Evolutionary conservation across 2,113 vertebrate genomes (phyloP).

Genomic region (Octodon degus): DNA sequence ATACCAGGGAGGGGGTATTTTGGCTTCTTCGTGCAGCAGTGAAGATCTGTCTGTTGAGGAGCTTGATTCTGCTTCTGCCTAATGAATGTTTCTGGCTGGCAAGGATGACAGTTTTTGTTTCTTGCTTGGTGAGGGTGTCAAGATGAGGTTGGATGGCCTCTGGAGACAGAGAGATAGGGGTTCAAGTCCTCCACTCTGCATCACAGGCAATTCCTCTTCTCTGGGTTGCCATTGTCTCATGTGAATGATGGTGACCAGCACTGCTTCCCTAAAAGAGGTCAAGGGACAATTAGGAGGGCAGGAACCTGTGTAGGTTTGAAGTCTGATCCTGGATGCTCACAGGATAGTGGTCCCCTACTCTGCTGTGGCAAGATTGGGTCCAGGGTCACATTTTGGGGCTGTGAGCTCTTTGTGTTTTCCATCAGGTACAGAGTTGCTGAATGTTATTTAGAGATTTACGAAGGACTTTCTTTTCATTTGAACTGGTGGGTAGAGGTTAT

Average conservation of each 20-base stretch:
- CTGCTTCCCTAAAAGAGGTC: no score
- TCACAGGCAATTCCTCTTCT: neutral
- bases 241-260: neutral
- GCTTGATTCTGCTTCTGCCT: neutral
- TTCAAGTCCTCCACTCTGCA: neutral
- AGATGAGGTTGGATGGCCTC: neutral
- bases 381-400: neutral
- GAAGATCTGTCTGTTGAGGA: neutral
- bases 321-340: no score
- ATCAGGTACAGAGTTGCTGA: neutral
- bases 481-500: neutral
- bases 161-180: neutral
- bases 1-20: neutral
- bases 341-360: fast-evolving
- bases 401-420: neutral
- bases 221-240: neutral
- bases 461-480: conserved; percentile 14
- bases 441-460: neutral
- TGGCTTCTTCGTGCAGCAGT: neutral
- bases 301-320: neutral
- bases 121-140: neutral
- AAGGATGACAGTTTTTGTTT: neutral
- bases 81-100: neutral
- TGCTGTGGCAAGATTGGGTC: neutral
- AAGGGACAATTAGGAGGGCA: neutral